phyloP scores from a whole-genome alignment of 2,797 vertebrate species.

The Pseudomugil tenellus region DNA sequence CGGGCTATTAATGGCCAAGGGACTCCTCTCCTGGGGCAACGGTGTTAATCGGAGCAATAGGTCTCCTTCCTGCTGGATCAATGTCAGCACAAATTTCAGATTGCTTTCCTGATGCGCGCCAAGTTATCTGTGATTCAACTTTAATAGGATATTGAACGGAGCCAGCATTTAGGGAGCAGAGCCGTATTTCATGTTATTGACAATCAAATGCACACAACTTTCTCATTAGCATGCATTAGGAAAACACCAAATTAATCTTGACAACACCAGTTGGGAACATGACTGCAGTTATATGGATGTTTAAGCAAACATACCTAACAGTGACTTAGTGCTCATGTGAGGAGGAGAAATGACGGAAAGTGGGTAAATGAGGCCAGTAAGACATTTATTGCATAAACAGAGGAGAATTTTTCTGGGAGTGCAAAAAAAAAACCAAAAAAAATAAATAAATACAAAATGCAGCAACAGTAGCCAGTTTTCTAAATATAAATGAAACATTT shows the following conservation, averaged over 20 bases:
- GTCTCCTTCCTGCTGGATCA: slow-evolving; percentile 86
- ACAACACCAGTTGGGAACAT: slow-evolving; percentile 67
- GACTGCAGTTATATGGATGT: slow-evolving; percentile 67
- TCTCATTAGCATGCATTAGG: slow-evolving; percentile 87
- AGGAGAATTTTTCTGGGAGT: slow-evolving; percentile 2
- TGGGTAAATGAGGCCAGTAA: slow-evolving; percentile 41
- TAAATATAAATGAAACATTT: slow-evolving; percentile 53
- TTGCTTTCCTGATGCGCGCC: slow-evolving; percentile 85
- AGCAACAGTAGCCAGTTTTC: slow-evolving; percentile 27
- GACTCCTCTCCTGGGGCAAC: slow-evolving; percentile 75
- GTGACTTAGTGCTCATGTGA: slow-evolving; percentile 32
- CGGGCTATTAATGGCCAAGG: slow-evolving; percentile 77
- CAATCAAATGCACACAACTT: slow-evolving; percentile 84
- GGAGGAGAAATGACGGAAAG: slow-evolving; percentile 4
- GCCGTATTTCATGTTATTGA: slow-evolving; percentile 86
- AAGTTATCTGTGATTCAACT: slow-evolving; percentile 88
- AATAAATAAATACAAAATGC: no score
- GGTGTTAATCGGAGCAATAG: slow-evolving; percentile 87
- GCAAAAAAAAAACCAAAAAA: not conserved
- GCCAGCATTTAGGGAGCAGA: slow-evolving; percentile 84
- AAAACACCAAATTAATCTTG: slow-evolving; percentile 82
- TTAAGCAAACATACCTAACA: slow-evolving; percentile 64
- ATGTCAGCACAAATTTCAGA: slow-evolving; percentile 89
- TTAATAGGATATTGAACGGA: slow-evolving; percentile 89
- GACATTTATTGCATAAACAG: slow-evolving; percentile 10